These are phyloP conservation scores for Amblyopsis hoosieri DNA, from an alignment of 2,797 vertebrate species.

Conservation along the genomic window DNA sequence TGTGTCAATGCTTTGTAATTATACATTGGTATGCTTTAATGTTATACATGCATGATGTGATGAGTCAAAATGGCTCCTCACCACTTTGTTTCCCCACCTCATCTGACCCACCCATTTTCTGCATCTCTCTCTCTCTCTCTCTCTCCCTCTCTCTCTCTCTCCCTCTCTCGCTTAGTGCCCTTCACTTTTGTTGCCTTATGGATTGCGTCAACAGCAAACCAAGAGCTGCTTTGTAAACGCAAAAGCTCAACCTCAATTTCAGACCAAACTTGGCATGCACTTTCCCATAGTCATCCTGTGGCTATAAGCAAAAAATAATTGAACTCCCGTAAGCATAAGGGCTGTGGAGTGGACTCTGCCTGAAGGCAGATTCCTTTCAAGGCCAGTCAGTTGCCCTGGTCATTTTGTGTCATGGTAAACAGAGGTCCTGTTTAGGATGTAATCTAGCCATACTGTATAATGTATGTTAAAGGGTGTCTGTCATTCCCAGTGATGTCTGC, in stretches of 20 bases:
- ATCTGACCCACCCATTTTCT: not conserved
- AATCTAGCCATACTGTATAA: constrained; percentile 37
- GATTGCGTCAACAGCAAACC: constrained; percentile 28
- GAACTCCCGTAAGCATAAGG: too few species aligned
- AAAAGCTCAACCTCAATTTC: too few species aligned
- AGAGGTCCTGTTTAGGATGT: constrained; percentile 36
- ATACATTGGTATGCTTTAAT: too few species aligned
- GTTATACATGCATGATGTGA: too few species aligned
- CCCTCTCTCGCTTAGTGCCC: constrained; percentile 5
- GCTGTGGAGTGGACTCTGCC: constrained; percentile 8
- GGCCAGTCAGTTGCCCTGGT: constrained; percentile 43
- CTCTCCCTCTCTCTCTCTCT: not conserved
- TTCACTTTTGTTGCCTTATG: constrained; percentile 25
- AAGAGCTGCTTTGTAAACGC: not conserved
- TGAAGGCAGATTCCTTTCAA: constrained; percentile 21
- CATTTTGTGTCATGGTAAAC: constrained; percentile 34
- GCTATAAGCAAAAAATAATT: constrained; percentile 37
- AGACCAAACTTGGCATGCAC: too few species aligned
- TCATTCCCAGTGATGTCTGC: constrained; percentile 23
- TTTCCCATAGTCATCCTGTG: constrained; percentile 21
- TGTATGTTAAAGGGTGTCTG: constrained; percentile 47
- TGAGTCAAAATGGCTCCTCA: too few species aligned
- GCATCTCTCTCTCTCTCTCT: constrained; percentile 3
- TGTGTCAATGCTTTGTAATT: not conserved
- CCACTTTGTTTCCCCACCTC: constrained; percentile 11